phyloP scores from a whole-genome alignment of 2,888 invertebrate species.

The Synanthedon andrenaeformis region DNA sequence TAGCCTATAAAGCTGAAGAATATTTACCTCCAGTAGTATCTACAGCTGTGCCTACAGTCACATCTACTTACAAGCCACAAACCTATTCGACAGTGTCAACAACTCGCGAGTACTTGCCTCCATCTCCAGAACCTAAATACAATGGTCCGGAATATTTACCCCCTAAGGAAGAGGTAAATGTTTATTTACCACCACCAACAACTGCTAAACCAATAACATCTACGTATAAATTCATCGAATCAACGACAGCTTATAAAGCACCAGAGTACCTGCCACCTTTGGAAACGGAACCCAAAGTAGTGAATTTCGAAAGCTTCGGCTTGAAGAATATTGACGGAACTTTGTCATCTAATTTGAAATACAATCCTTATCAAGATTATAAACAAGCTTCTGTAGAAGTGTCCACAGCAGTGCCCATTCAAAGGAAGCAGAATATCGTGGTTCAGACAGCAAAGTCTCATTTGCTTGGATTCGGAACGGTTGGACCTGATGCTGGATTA shows the following conservation, averaged over 20 bases:
- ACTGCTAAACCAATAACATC: conserved; percentile 22
- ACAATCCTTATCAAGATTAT: conserved; percentile 39
- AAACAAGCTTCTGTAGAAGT: conserved; percentile 19
- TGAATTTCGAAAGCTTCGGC: conserved; percentile 30
- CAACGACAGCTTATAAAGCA: conserved; percentile 29
- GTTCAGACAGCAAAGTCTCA: conserved; percentile 55
- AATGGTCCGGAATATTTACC: conserved; percentile 27
- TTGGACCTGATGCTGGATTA: conserved; percentile 56
- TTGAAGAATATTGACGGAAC: conserved; percentile 22
- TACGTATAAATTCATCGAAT: conserved; percentile 28
- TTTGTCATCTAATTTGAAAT: conserved; percentile 20
- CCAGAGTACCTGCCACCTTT: conserved; percentile 51
- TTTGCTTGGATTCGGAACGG: conserved; percentile 55
- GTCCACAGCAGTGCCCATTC: conserved; percentile 22
- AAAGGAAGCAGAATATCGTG: conserved; percentile 52
- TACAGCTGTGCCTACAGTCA: conserved; percentile 24
- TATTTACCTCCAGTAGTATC: conserved; percentile 50
- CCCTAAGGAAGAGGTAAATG: conserved; percentile 13
- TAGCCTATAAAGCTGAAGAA: conserved; percentile 48
- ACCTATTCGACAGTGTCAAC: conserved; percentile 30
- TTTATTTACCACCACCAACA: conserved; percentile 28
- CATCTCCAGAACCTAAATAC: conserved; percentile 20
- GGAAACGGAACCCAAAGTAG: conserved; percentile 16
- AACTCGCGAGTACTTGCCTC: conserved; percentile 12
- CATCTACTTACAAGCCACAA: conserved; percentile 37